These are phyloP conservation scores for Halichoerus grypus DNA, from an alignment of 2,113 vertebrate species.

Conservation along the genomic window DNA sequence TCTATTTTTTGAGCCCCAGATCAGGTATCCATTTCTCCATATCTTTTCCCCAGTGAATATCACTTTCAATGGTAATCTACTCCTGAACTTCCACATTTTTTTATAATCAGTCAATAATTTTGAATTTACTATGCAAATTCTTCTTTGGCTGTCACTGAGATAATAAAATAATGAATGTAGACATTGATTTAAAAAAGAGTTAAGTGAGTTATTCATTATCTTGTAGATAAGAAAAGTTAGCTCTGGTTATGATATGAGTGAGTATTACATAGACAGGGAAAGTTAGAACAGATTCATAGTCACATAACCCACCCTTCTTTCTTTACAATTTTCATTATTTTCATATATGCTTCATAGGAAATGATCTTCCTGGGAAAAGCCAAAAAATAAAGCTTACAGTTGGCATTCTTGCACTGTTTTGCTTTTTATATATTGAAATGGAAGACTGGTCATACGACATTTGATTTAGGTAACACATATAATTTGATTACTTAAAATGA, in stretches of 20 bases:
- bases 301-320: neutral
- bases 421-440: constrained; percentile 1
- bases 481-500: constrained; percentile 64
- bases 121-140: neutral
- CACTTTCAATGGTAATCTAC: neutral
- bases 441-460: neutral
- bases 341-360: neutral
- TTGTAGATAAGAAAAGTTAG: neutral
- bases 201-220: neutral
- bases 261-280: neutral
- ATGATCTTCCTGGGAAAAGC: neutral
- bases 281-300: neutral
- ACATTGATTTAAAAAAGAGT: neutral
- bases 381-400: neutral
- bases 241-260: neutral
- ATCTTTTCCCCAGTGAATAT: neutral
- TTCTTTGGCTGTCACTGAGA: neutral
- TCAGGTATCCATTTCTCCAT: neutral
- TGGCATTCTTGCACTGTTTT: neutral
- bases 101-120: neutral
- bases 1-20: neutral
- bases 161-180: neutral
- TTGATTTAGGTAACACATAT: constrained; percentile 50
- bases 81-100: neutral
- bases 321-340: neutral